Evolutionary conservation across 1,140 invertebrate genomes (phyloP).

Genomic region (Mylabris phalerata): DNA sequence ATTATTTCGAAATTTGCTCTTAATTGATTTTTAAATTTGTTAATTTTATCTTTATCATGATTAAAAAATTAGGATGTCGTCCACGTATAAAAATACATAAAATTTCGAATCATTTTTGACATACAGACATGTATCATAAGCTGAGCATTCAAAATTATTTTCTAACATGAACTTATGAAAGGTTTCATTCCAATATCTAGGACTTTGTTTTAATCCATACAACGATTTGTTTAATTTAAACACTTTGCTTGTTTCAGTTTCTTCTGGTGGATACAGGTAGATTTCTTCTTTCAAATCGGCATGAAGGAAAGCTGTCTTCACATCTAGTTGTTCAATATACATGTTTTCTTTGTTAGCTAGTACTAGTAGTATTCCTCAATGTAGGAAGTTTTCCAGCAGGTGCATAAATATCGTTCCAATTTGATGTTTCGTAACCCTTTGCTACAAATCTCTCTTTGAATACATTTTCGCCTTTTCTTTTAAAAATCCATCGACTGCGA

Average conservation of each 20-base stretch:
- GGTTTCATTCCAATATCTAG: conserved; percentile 36
- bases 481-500: too few relatives aligned
- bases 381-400: too few relatives aligned
- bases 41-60: conserved; percentile 15
- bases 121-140: conserved; percentile 31
- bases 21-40: conserved; percentile 18
- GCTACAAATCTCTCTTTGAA: too few relatives aligned
- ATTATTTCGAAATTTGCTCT: conserved; percentile 25
- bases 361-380: too few relatives aligned
- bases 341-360: too few relatives aligned
- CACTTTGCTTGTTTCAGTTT: not conserved
- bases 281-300: too few relatives aligned
- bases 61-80: conserved; percentile 32
- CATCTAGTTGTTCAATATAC: too few relatives aligned
- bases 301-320: too few relatives aligned
- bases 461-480: too few relatives aligned
- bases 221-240: conserved; percentile 39
- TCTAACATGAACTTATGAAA: conserved; percentile 9
- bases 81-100: conserved; percentile 30
- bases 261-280: too few relatives aligned
- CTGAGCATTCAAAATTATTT: conserved; percentile 1
- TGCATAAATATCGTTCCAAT: too few relatives aligned
- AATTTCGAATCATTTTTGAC: conserved; percentile 13
- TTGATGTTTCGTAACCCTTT: too few relatives aligned
- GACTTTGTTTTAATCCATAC: conserved; percentile 43